Evolutionary conservation across 2,113 vertebrate genomes (phyloP).

Genomic region (Thinocorus orbignyianus): DNA sequence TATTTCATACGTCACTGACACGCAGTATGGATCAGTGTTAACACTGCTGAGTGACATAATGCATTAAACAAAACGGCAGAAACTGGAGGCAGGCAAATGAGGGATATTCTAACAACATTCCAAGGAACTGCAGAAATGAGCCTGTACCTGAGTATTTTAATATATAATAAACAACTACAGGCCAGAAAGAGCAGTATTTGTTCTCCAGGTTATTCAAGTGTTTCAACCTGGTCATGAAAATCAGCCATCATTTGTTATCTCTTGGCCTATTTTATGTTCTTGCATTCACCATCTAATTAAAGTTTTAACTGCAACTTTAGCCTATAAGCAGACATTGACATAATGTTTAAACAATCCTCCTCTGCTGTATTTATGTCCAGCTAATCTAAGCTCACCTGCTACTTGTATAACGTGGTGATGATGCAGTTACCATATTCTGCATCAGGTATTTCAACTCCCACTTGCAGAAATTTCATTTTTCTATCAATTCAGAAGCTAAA

Average conservation of each 20-base stretch:
- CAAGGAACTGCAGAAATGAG: background rate
- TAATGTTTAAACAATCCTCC: background rate
- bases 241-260: background rate
- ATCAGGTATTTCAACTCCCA: background rate
- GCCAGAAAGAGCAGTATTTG: background rate
- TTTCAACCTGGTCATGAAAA: background rate
- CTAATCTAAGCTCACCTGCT: background rate
- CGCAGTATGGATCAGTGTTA: background rate
- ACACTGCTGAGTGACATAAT: background rate
- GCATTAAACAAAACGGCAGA: background rate
- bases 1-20: background rate
- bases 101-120: background rate
- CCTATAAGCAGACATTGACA: background rate
- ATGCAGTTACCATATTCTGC: background rate
- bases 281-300: background rate
- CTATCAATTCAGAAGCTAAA: background rate
- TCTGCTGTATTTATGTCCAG: background rate
- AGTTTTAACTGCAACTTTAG: background rate
- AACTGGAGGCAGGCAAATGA: background rate
- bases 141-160: background rate
- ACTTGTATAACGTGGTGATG: fast-evolving
- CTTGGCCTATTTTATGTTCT: background rate
- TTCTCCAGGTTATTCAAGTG: background rate
- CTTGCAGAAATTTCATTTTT: background rate
- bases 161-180: background rate